Conservation (phyloP, 2,113 vertebrate species). For the Verasper variegatus region DNA sequence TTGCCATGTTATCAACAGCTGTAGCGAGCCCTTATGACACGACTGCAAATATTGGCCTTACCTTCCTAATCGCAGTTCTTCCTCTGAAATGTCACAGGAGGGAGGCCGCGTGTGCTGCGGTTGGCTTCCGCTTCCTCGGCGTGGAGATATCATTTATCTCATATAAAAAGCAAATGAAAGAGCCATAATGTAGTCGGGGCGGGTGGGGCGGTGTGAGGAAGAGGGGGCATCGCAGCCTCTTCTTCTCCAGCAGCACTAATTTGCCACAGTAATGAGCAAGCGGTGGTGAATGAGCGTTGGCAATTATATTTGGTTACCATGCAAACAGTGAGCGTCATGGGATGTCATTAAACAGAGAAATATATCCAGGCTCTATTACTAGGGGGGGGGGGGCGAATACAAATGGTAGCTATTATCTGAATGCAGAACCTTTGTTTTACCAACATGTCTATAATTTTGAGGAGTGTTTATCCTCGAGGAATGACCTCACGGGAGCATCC, state of each 20-base stretch:
- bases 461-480: constrained; percentile 20
- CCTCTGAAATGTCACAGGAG: constrained; percentile 62
- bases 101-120: constrained; percentile 38
- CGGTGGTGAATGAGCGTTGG: constrained; percentile 76
- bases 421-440: constrained; percentile 18
- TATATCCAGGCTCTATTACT: constrained; percentile 57
- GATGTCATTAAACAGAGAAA: constrained; percentile 76
- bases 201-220: constrained; percentile 38
- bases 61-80: constrained; percentile 67
- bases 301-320: constrained; percentile 84
- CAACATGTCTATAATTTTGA: constrained; percentile 28
- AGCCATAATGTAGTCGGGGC: constrained; percentile 52
- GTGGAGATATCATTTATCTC: constrained; percentile 55
- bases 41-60: constrained; percentile 69
- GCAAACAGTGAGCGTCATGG: constrained; percentile 78
- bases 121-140: constrained; percentile 33
- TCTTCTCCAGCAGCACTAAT: constrained; percentile 75
- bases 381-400: constrained; percentile 14
- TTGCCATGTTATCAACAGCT: constrained; percentile 76
- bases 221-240: constrained; percentile 33
- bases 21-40: constrained; percentile 59
- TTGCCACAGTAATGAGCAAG: constrained; percentile 79
- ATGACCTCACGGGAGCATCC: constrained; percentile 16
- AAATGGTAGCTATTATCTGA: constrained; percentile 45
- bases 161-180: constrained; percentile 55